Conservation (phyloP, 2,113 vertebrate species). For the Vidua macroura region DNA sequence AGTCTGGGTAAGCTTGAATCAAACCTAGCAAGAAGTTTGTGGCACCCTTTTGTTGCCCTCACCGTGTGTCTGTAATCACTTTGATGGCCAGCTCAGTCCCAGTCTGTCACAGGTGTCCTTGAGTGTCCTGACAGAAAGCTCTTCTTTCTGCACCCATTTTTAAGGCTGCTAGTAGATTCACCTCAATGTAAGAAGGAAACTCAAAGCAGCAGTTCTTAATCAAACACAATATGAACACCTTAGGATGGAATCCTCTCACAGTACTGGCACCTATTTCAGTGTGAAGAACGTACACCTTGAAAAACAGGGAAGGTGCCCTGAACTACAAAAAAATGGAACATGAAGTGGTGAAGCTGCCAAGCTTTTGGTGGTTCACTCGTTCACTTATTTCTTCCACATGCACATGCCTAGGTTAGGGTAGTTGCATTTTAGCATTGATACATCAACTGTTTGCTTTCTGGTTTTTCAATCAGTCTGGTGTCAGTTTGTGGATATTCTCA, state of each 20-base stretch:
- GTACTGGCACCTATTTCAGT: rapidly evolving
- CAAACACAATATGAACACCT: neutral
- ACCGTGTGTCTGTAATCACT: neutral
- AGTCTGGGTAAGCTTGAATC: neutral
- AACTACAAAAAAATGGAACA: neutral
- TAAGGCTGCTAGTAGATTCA: neutral
- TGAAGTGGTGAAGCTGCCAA: rapidly evolving
- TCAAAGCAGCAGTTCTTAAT: neutral
- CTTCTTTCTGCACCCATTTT: neutral
- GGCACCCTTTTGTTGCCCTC: neutral
- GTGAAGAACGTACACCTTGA: neutral
- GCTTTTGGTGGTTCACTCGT: neutral
- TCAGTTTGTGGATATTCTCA: neutral
- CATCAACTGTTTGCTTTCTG: neutral
- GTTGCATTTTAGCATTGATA: neutral
- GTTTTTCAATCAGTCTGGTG: neutral
- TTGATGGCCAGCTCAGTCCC: neutral
- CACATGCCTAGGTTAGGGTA: neutral
- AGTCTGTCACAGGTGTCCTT: neutral
- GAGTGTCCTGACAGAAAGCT: neutral
- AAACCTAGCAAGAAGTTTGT: neutral
- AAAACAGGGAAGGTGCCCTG: neutral
- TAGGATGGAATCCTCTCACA: neutral
- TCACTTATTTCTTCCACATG: rapidly evolving
- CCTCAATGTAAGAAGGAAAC: neutral